phyloP scores from a whole-genome alignment of 2,797 vertebrate genomes.

The Chelon labrosus region DNA sequence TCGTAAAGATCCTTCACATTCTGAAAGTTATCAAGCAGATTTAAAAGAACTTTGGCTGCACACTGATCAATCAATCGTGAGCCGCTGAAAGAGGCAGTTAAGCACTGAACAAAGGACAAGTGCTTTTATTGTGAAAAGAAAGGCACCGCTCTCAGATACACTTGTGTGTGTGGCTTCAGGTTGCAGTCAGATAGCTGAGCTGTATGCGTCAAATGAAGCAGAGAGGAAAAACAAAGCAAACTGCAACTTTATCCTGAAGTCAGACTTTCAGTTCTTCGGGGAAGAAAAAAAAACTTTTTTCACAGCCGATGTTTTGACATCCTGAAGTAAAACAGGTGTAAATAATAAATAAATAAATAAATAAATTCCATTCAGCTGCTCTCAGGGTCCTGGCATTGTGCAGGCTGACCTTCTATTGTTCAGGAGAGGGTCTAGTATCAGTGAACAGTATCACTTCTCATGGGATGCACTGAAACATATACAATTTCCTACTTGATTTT shows the following conservation, averaged over 20 bases:
- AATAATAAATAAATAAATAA: neutral
- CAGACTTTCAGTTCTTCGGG: neutral
- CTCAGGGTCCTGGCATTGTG: no score
- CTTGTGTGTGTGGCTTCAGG: slow-evolving; percentile 34
- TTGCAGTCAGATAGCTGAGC: slow-evolving; percentile 46
- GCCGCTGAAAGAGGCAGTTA: slow-evolving; percentile 9
- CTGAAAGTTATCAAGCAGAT: neutral
- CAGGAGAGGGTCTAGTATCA: neutral
- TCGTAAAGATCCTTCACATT: neutral
- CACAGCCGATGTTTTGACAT: neutral
- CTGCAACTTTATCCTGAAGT: slow-evolving; percentile 41
- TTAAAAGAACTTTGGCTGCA: neutral
- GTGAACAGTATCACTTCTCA: neutral
- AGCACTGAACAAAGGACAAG: neutral
- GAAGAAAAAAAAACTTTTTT: neutral
- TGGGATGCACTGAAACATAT: neutral
- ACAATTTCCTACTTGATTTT: neutral
- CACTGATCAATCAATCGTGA: neutral
- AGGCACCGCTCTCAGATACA: slow-evolving; percentile 16
- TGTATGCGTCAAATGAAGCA: slow-evolving; percentile 25
- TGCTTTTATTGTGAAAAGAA: slow-evolving; percentile 49
- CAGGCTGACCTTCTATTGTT: no score
- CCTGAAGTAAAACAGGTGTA: neutral
- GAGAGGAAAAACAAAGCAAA: slow-evolving; percentile 24
- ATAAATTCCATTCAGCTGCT: no score